Base-by-base conservation (phyloP, 2,888 invertebrate genomes). In the Sarcophaga subvicina region DNA sequence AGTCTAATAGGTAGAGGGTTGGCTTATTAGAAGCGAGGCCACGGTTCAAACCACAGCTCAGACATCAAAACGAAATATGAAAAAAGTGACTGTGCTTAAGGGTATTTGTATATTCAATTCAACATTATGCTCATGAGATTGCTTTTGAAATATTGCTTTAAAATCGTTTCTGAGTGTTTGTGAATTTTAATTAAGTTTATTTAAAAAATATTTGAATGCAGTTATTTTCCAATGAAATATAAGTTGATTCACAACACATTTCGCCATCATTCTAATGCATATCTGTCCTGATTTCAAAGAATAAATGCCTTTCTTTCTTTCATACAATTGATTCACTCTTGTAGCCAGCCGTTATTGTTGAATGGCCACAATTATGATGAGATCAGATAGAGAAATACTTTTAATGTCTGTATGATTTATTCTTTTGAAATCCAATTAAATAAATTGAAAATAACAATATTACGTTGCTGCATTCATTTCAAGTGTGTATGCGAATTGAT, bases 391-490 rank as follows among this genome's bases (percentile, higher is more conserved):
- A 37, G 54, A 54, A 54, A 54, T 54, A 54, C 17, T 5, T 14
- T 54, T 54, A 54, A 14, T 54, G 54, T 54, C 17, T 71, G 27
- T 54, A 64, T 59, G 71, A 81, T 75, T 66, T 60, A 66, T 79
- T 81, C 83, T 79, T 81, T 87, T 80, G 78, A 87, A 84, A 79
- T 78, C 79, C 87, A 87, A 87, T 87, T 87, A 84, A 84, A 87
- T 84, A 78, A 83, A 84, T 83, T 83, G 78, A 81, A 81, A 84
- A 79, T 84, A 66, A 75, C 78, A 87, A 80, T 78, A 81, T 47
- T 75, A 73, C 49, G 64, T 67, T 70, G 71, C 45, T 63, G 54
- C n/a, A 3, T 54, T 73, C 63, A 22, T 60, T 80, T 72, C 27
- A 63, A 79, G 72, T 59, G 79, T 78, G 59, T 47, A 54, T 72